Conservation (phyloP, 2,113 vertebrate genomes). For the Morone chrysops region DNA sequence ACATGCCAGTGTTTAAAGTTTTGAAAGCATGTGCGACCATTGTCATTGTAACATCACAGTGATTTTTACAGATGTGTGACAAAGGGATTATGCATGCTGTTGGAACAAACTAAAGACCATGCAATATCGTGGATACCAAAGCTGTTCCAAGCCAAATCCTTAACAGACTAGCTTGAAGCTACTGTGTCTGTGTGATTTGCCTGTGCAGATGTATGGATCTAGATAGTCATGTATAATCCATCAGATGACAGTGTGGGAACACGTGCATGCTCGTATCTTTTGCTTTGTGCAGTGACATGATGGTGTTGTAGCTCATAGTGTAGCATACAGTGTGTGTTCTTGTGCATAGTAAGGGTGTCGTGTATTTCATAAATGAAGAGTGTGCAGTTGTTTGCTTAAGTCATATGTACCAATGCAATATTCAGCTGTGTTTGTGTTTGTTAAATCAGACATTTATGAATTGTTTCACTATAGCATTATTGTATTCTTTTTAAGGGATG, state of each 20-base stretch:
- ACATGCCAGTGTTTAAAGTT: neutral
- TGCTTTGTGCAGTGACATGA: conserved; percentile 52
- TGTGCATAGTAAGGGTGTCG: conserved; percentile 25
- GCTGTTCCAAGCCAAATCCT: conserved; percentile 22
- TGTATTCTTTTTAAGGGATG: no score
- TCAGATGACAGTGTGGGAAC: neutral
- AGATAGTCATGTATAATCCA: conserved; percentile 1
- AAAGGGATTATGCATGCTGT: conserved; percentile 41
- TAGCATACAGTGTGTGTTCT: neutral
- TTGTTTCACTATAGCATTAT: no score
- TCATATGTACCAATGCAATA: neutral
- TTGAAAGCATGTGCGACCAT: conserved; percentile 1
- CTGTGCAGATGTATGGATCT: conserved; percentile 26
- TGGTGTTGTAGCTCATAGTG: conserved; percentile 12
- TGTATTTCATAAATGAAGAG: neutral
- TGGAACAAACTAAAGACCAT: conserved; percentile 16
- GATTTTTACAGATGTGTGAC: conserved; percentile 7
- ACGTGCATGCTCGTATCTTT: conserved; percentile 57
- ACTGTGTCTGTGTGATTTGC: neutral
- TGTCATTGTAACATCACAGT: neutral
- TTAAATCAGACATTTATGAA: neutral
- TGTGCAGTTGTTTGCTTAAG: neutral
- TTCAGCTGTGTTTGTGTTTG: neutral
- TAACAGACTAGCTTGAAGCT: neutral
- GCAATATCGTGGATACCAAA: neutral